phyloP scores from a whole-genome alignment of 1,140 invertebrate genomes.

The Cyrtorhinus lividipennis region DNA sequence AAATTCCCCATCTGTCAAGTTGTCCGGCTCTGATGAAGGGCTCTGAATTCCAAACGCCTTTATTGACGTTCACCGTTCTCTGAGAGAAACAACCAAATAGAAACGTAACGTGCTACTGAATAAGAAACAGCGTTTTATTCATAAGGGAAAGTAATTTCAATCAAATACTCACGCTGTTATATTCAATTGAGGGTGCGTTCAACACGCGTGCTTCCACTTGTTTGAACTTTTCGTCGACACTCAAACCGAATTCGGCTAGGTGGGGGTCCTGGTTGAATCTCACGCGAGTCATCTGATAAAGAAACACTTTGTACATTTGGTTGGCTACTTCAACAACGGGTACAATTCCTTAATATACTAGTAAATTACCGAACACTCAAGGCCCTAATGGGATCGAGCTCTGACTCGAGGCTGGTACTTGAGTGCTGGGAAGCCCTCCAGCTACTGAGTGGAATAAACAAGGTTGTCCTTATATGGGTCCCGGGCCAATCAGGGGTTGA shows the following conservation, averaged over 20 bases:
- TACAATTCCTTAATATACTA: too few species aligned
- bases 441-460: too few species aligned
- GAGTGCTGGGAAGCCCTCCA: too few species aligned
- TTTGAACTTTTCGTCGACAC: conserved; percentile 37
- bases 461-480: too few species aligned
- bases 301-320: conserved; percentile 8
- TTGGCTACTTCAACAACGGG: too few species aligned
- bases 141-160: too few species aligned
- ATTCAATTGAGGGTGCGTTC: conserved; percentile 36
- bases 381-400: too few species aligned
- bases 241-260: conserved; percentile 43
- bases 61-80: background rate
- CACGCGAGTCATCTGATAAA: conserved; percentile 28
- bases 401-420: too few species aligned
- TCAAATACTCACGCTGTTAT: conserved; percentile 25
- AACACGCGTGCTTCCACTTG: conserved; percentile 40
- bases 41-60: conserved; percentile 12
- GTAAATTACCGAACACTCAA: too few species aligned
- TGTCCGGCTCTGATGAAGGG: background rate
- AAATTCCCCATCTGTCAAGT: conserved; percentile 15
- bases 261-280: conserved; percentile 34
- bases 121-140: background rate
- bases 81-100: too few species aligned
- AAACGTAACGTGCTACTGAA: too few species aligned
- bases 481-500: too few species aligned